Conservation (phyloP, 2,113 vertebrate genomes). For the Myanophis thanlyinensis region DNA sequence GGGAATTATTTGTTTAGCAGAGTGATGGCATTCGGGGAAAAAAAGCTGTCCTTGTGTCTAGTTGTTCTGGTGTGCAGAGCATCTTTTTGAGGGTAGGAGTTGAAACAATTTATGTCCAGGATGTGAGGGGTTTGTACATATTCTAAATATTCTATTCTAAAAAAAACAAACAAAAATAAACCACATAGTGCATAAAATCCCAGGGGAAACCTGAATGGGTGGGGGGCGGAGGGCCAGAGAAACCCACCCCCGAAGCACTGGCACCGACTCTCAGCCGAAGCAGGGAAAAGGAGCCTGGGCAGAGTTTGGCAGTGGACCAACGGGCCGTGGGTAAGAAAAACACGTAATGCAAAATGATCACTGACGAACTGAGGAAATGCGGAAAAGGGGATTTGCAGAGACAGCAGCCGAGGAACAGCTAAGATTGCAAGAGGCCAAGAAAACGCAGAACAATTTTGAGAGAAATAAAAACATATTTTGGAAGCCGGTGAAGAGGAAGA, state of each 20-base stretch:
- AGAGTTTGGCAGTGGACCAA: not conserved
- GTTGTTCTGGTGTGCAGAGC: too few species aligned
- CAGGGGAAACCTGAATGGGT: not conserved
- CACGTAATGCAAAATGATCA: not conserved
- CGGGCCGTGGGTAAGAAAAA: not conserved
- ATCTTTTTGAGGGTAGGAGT: too few species aligned
- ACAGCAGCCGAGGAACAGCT: not conserved
- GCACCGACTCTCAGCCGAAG: accelerated
- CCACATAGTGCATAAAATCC: too few species aligned
- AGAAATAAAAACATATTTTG: not conserved
- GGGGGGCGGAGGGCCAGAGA: not conserved
- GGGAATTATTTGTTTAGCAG: too few species aligned
- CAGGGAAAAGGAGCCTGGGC: not conserved
- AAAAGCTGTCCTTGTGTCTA: too few species aligned
- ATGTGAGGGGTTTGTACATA: too few species aligned
- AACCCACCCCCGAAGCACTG: not conserved
- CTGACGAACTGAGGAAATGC: not conserved
- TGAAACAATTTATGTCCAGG: too few species aligned
- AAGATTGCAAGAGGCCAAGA: not conserved
- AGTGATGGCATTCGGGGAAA: too few species aligned
- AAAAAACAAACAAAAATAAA: too few species aligned
- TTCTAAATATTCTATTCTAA: too few species aligned
- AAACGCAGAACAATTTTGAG: not conserved
- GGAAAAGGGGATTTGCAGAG: not conserved
- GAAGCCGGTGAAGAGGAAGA: not conserved